phyloP scores from a whole-genome alignment of 2,888 invertebrate genomes.

The Tenthredo mesomela region DNA sequence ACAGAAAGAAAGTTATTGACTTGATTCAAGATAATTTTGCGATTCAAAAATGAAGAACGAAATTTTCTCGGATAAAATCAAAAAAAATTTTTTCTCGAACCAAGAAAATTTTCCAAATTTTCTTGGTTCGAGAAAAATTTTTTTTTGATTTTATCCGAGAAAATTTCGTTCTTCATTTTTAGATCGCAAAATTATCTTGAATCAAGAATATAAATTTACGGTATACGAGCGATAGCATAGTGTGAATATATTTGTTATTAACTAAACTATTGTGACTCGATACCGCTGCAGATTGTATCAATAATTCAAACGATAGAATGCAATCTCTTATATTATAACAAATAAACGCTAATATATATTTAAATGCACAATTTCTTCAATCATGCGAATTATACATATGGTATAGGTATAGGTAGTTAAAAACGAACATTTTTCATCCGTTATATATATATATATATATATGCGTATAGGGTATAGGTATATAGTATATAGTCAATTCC shows the following conservation, averaged over 20 bases:
- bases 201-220: too few species aligned
- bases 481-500: neutral
- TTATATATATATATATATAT: neutral
- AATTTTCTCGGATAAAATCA: too few species aligned
- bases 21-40: too few species aligned
- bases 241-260: neutral
- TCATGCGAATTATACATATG: slow-evolving; percentile 5
- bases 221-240: neutral
- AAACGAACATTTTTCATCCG: neutral
- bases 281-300: neutral
- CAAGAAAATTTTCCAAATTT: too few species aligned
- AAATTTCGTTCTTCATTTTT: too few species aligned
- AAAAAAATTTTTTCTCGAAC: too few species aligned
- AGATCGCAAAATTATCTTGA: too few species aligned
- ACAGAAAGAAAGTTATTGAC: too few species aligned
- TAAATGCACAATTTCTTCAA: neutral
- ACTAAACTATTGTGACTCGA: neutral
- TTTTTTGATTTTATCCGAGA: too few species aligned
- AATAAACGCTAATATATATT: neutral
- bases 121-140: too few species aligned
- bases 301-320: neutral
- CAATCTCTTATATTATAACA: slow-evolving; percentile 3
- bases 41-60: too few species aligned
- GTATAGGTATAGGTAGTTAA: neutral
- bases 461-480: too few species aligned